Evolutionary conservation across 37 sponge, comb jelly and placozoan species (phyloP).

Genomic region (Aphrocallistes beatrix): DNA sequence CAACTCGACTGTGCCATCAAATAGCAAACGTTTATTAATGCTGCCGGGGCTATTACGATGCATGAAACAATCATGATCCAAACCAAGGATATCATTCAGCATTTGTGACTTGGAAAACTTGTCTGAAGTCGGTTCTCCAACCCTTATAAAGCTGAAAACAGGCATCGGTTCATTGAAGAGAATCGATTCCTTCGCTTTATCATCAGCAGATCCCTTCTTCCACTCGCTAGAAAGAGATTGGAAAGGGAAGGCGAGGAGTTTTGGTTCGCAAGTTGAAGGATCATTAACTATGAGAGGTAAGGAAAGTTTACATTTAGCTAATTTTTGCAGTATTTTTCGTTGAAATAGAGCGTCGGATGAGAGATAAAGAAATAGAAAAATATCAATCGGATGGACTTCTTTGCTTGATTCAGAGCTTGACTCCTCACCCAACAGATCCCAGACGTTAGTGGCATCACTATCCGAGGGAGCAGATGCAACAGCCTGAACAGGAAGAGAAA

Average conservation of each 20-base stretch:
- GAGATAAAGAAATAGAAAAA: not conserved
- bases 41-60: constrained; percentile 24
- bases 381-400: constrained; percentile 22
- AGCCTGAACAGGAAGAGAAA: not conserved
- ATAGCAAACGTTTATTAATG: not conserved
- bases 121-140: not conserved
- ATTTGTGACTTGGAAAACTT: constrained; percentile 27
- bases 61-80: constrained; percentile 10
- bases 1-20: constrained; percentile 21
- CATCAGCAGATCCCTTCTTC: not conserved
- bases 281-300: constrained; percentile 21
- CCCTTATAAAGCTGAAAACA: constrained; percentile 23
- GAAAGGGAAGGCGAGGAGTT: constrained; percentile 7
- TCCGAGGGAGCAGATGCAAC: not conserved
- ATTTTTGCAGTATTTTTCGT: constrained; percentile 7
- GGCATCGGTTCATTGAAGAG: constrained; percentile 11
- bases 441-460: not conserved
- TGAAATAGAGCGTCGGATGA: constrained; percentile 30
- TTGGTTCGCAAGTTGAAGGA: not conserved
- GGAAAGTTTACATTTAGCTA: constrained; percentile 21
- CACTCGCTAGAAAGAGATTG: constrained; percentile 19
- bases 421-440: not conserved
- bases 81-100: constrained; percentile 12
- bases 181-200: not conserved
- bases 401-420: not conserved